Evolutionary conservation across 2,797 vertebrate species (phyloP).

Genomic region (Danionella dracula): DNA sequence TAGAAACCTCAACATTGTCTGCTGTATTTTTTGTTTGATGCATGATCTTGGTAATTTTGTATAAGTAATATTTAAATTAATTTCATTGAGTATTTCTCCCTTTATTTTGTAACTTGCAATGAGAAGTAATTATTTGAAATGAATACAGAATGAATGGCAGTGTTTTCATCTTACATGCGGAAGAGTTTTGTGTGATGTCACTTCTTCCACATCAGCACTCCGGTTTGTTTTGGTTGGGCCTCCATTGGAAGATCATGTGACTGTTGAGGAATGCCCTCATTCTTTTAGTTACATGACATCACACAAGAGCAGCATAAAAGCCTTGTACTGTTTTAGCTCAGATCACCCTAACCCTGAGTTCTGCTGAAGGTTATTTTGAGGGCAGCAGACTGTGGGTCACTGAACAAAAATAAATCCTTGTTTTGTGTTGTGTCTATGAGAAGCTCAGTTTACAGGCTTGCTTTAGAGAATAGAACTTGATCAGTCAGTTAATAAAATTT

Average conservation of each 20-base stretch:
- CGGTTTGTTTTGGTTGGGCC: constrained; percentile 35
- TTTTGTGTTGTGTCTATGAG: not conserved
- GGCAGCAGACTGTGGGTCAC: not conserved
- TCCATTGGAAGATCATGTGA: constrained; percentile 29
- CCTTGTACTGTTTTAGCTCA: not conserved
- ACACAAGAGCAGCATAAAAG: not conserved
- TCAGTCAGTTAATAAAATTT: not conserved
- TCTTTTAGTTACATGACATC: constrained; percentile 7
- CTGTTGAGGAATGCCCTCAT: not conserved
- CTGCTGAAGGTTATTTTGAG: not conserved
- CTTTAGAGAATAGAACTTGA: not conserved
- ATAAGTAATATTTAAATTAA: no score
- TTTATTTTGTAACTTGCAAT: no score
- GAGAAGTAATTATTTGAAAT: not conserved
- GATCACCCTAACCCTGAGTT: not conserved
- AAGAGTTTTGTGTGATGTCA: constrained; percentile 25
- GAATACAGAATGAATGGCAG: not conserved
- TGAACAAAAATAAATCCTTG: not conserved
- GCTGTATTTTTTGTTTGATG: not conserved
- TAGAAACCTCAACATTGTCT: not conserved
- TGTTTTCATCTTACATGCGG: not conserved
- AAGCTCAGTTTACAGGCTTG: not conserved
- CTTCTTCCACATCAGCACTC: constrained; percentile 27
- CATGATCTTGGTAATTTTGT: no score
- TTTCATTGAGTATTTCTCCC: no score